Conservation (phyloP, 2,888 invertebrate species). For the Timema podura region DNA sequence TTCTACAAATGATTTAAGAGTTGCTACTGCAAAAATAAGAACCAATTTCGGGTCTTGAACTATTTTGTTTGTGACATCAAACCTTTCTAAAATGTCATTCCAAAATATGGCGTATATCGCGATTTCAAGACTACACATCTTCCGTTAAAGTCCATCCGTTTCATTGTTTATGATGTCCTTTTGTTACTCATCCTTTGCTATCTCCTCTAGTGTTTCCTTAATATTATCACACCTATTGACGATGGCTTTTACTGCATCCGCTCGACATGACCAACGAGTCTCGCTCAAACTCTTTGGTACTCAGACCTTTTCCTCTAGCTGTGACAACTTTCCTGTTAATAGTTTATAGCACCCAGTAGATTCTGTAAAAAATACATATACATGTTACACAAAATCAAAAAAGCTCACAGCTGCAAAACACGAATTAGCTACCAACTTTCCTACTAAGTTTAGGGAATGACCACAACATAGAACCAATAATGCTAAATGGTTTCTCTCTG, state of each 20-base stretch:
- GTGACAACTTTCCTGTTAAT: background rate
- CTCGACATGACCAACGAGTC: slow-evolving; percentile 1
- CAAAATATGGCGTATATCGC: no score
- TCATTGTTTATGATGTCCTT: no score
- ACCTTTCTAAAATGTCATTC: no score
- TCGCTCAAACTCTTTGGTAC: background rate
- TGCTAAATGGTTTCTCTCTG: background rate
- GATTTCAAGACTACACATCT: no score
- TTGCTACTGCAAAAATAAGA: no score
- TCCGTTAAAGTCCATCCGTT: no score
- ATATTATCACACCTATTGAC: background rate
- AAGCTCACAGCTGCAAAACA: background rate
- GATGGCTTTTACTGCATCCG: background rate
- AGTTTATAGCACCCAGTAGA: background rate
- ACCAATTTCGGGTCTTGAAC: no score
- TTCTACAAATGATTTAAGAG: no score
- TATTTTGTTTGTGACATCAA: no score
- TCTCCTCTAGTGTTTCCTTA: background rate
- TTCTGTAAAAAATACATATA: background rate
- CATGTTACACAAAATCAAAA: background rate
- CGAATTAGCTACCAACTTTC: background rate
- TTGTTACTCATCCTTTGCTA: background rate
- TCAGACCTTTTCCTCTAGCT: background rate
- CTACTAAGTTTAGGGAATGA: slow-evolving; percentile 7
- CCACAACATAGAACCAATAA: background rate